These are phyloP conservation scores for Oryzias melastigma DNA, from an alignment of 2,113 vertebrate genomes.

Conservation along the genomic window DNA sequence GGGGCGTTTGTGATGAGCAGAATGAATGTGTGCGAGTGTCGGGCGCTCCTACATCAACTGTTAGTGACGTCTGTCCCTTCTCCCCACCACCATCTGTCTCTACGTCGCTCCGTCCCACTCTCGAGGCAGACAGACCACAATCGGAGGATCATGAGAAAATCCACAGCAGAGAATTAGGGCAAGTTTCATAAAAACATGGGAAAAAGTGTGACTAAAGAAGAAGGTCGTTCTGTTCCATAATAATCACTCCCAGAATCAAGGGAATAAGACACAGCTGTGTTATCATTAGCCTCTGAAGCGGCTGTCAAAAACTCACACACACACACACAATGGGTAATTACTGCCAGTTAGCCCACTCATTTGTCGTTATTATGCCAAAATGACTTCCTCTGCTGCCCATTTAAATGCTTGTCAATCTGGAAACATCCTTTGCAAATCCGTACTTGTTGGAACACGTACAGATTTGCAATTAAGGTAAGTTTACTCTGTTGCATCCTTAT, in stretches of 20 bases:
- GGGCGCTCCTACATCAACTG: constrained; percentile 52
- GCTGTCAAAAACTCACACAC: constrained; percentile 53
- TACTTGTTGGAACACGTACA: constrained; percentile 50
- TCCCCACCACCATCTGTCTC: constrained; percentile 44
- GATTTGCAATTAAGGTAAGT: constrained; percentile 58
- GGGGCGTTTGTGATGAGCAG: constrained; percentile 37
- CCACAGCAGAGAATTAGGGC: background rate
- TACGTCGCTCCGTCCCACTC: constrained; percentile 33
- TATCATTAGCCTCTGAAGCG: constrained; percentile 64
- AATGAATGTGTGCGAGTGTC: constrained; percentile 59
- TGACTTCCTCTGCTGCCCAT: constrained; percentile 72
- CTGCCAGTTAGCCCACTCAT: constrained; percentile 64
- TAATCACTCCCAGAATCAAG: constrained; percentile 58
- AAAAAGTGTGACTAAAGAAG: constrained; percentile 27
- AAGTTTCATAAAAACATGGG: constrained; percentile 9
- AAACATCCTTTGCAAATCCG: constrained; percentile 51
- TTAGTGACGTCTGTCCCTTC: constrained; percentile 55
- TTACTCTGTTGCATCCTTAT: constrained; percentile 18
- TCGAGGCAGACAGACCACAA: constrained; percentile 5
- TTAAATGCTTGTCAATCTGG: constrained; percentile 49
- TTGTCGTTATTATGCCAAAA: constrained; percentile 67
- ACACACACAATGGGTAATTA: constrained; percentile 67
- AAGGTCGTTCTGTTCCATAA: constrained; percentile 39
- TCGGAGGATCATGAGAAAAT: constrained; percentile 1
- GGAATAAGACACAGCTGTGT: constrained; percentile 70